phyloP scores from a whole-genome alignment of 30 jellyfish, hydroid and myxozoan genomes.

The Turritopsis dohrnii region DNA sequence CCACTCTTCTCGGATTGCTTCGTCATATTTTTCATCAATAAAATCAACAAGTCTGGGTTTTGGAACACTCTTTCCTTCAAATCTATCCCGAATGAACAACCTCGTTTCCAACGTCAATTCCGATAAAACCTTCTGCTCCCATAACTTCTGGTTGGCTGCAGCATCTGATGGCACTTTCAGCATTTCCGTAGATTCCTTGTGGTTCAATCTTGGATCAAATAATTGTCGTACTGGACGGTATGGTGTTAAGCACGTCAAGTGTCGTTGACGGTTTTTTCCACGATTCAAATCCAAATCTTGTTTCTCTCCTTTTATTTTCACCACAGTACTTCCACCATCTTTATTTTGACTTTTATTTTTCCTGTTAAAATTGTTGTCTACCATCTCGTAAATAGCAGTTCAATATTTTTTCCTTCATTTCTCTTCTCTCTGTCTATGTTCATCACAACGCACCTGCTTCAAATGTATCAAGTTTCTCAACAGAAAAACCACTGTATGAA shows the following conservation, averaged over 20 bases:
- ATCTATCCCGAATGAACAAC: background rate
- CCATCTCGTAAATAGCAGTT: background rate
- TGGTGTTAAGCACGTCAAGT: slow-evolving; percentile 13
- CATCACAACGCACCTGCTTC: background rate
- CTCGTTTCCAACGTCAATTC: background rate
- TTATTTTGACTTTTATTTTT: background rate
- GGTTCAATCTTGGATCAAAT: background rate
- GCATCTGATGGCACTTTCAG: background rate
- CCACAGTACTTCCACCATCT: background rate
- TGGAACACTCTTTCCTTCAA: background rate
- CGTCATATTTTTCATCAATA: background rate
- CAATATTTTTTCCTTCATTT: background rate
- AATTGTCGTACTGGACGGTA: slow-evolving; percentile 22
- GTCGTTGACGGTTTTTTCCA: slow-evolving; percentile 17
- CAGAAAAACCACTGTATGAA: background rate
- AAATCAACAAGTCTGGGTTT: background rate
- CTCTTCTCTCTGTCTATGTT: background rate
- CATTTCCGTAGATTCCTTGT: background rate
- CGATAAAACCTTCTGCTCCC: slow-evolving; percentile 5
- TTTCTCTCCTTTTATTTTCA: background rate
- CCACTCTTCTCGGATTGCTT: background rate
- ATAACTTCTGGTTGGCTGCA: background rate
- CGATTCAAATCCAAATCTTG: slow-evolving; percentile 1
- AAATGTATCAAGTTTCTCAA: background rate
- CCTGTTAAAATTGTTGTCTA: background rate